Evolutionary conservation across 1,140 invertebrate genomes (phyloP).

Genomic region (Brachionus rotundiformis): DNA sequence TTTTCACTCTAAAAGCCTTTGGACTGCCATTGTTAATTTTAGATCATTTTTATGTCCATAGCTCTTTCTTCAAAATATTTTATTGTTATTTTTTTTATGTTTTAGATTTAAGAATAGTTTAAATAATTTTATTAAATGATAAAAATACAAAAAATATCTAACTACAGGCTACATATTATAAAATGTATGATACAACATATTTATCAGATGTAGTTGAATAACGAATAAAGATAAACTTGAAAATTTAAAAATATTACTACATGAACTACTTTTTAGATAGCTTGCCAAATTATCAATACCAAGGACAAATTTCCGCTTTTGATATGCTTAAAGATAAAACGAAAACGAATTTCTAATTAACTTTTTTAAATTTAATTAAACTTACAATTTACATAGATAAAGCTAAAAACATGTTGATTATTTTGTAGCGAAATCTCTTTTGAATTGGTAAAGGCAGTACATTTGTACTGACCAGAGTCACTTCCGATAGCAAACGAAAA

Average conservation of each 20-base stretch:
- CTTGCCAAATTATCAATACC: not conserved
- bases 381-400: not conserved
- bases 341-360: not conserved
- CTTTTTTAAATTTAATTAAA: not conserved
- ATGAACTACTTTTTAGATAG: not conserved
- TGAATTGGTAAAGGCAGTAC: not conserved
- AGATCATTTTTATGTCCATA: no score
- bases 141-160: not conserved
- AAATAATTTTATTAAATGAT: no score
- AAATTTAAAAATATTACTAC: not conserved
- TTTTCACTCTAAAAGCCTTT: no score
- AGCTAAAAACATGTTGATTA: not conserved
- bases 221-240: not conserved
- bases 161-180: no score
- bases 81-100: no score
- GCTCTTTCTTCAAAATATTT: no score
- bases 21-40: no score
- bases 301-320: not conserved
- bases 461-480: conserved; percentile 29
- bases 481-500: not conserved
- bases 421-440: not conserved
- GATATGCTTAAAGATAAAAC: not conserved
- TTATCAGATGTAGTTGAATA: conserved; percentile 27
- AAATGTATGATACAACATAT: not conserved
- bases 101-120: no score